Evolutionary conservation across 2,888 invertebrate genomes (phyloP).

Genomic region (Harmothoe impar): DNA sequence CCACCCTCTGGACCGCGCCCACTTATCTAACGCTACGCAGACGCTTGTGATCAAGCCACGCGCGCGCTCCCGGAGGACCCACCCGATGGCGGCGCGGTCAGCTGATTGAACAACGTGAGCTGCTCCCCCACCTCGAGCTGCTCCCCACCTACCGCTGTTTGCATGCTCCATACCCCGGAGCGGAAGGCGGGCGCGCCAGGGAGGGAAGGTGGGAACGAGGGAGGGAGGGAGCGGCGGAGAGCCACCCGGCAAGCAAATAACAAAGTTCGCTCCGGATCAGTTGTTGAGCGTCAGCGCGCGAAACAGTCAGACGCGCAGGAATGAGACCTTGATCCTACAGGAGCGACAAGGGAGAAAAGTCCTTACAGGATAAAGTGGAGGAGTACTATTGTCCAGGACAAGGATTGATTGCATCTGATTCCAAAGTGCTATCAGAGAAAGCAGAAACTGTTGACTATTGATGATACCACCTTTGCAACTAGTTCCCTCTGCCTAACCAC

Average conservation of each 20-base stretch:
- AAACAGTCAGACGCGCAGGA: neutral
- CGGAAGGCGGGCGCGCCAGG: neutral
- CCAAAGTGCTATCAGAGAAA: too few relatives aligned
- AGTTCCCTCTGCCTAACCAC: too few relatives aligned
- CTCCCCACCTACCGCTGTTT: constrained; percentile 1
- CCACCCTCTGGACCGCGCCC: neutral
- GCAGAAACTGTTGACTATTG: too few relatives aligned
- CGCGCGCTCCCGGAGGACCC: constrained; percentile 4
- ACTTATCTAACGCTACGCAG: constrained; percentile 51
- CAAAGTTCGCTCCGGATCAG: neutral
- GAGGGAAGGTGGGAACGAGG: neutral
- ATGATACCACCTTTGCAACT: too few relatives aligned
- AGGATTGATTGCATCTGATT: too few relatives aligned
- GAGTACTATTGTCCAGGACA: too few relatives aligned
- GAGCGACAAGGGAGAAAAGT: neutral
- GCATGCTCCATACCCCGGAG: neutral
- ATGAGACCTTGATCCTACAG: neutral
- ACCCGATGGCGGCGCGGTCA: neutral
- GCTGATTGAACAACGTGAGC: constrained; percentile 27
- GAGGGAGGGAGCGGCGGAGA: neutral
- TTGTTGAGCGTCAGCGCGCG: neutral
- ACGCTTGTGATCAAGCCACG: constrained; percentile 41
- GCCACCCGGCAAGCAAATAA: neutral
- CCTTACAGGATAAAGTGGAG: too few relatives aligned
- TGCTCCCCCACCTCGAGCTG: neutral